These are phyloP conservation scores for Troides helena DNA, from an alignment of 2,888 invertebrate genomes.

Conservation along the genomic window DNA sequence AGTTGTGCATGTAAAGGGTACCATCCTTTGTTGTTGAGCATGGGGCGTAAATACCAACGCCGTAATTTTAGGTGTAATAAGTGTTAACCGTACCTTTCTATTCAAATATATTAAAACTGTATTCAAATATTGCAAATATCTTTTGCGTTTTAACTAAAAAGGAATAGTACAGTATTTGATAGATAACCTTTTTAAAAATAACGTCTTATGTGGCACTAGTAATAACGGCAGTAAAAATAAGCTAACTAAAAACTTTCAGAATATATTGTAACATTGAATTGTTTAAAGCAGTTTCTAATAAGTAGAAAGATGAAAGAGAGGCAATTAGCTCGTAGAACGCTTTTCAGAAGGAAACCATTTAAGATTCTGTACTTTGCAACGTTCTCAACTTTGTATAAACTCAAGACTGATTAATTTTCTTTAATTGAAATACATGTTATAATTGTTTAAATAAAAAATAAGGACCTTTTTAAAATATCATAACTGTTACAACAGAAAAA, in stretches of 20 bases:
- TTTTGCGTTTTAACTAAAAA: background rate
- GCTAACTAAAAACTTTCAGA: background rate
- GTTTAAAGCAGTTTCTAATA: slow-evolving; percentile 16
- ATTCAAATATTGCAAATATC: background rate
- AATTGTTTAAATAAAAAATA: background rate
- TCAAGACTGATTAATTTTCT: slow-evolving; percentile 17
- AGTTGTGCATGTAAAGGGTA: background rate
- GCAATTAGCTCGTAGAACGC: slow-evolving; percentile 14
- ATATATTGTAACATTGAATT: background rate
- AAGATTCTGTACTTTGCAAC: slow-evolving; percentile 10
- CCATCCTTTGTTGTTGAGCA: background rate
- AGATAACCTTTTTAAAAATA: background rate
- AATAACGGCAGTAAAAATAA: background rate
- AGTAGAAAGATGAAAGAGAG: slow-evolving; percentile 1
- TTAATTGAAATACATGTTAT: slow-evolving; percentile 6
- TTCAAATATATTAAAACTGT: background rate
- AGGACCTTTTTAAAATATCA: too few relatives aligned
- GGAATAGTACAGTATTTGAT: too few relatives aligned
- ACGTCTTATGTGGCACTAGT: background rate
- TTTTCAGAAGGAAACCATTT: slow-evolving; percentile 13
- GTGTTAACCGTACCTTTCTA: background rate
- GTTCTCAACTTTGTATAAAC: slow-evolving; percentile 12
- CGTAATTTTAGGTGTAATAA: background rate
- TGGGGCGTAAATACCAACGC: background rate
- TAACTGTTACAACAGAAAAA: too few relatives aligned